These are phyloP conservation scores for Halocaridina rubra DNA, from an alignment of 2,888 invertebrate species.

Conservation along the genomic window DNA sequence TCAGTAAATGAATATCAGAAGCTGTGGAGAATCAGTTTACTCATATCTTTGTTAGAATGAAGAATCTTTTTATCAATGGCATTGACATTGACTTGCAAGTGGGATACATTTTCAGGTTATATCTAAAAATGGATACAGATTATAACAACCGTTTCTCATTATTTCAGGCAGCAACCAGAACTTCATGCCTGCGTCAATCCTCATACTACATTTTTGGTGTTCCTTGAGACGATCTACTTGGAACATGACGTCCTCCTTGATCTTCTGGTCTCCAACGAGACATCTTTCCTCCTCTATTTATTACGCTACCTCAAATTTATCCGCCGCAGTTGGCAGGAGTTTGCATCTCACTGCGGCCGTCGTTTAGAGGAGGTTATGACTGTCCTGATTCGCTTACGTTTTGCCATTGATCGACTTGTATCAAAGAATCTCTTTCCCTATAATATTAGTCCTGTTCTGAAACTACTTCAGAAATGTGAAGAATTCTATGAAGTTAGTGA, in stretches of 20 bases:
- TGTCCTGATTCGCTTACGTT: conserved; percentile 81
- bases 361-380: conserved; percentile 82
- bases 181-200: conserved; percentile 84
- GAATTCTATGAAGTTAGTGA: conserved; percentile 52
- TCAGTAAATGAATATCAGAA: too few relatives aligned
- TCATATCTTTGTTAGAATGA: too few relatives aligned
- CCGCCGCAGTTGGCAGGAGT: conserved; percentile 84
- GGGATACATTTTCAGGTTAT: neutral
- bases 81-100: too few relatives aligned
- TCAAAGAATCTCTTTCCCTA: conserved; percentile 87
- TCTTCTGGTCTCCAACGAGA: conserved; percentile 89
- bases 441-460: conserved; percentile 87
- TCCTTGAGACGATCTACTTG: conserved; percentile 84
- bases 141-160: neutral
- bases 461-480: conserved; percentile 75
- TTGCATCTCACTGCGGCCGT: conserved; percentile 80
- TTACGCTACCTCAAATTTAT: conserved; percentile 86
- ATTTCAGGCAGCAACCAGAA: conserved; percentile 63
- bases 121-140: neutral
- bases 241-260: conserved; percentile 85
- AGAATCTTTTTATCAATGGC: too few relatives aligned
- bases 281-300: conserved; percentile 87
- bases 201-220: conserved; percentile 86
- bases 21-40: too few relatives aligned
- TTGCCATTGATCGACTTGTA: conserved; percentile 85